Conservation (phyloP, 2,888 invertebrate genomes). For the Acheta domesticus region DNA sequence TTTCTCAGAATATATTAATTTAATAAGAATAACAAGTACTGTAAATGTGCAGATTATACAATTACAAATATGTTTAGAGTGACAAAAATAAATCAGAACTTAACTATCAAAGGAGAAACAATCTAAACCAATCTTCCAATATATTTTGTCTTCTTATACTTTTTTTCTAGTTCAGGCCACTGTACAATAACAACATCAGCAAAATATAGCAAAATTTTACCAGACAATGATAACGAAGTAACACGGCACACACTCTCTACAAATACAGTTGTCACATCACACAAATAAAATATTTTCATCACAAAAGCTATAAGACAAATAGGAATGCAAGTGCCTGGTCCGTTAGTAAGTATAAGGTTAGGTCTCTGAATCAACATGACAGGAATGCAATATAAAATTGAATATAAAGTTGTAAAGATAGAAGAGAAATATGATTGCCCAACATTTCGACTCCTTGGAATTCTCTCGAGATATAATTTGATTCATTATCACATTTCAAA, state of each 20-base stretch:
- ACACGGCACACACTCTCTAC: conserved; percentile 95
- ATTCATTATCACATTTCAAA: conserved; percentile 39
- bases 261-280: conserved; percentile 75
- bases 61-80: too few species aligned
- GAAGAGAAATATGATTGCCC: conserved; percentile 80
- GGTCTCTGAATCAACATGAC: conserved; percentile 68
- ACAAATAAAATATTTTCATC: conserved; percentile 63
- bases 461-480: conserved; percentile 55
- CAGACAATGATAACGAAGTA: conserved; percentile 80
- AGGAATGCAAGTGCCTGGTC: conserved; percentile 95
- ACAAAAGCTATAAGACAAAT: conserved; percentile 76
- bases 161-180: conserved; percentile 74
- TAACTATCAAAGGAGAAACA: too few species aligned
- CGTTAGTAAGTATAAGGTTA: conserved; percentile 84
- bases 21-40: too few species aligned
- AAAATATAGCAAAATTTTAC: conserved; percentile 77
- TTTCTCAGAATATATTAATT: too few species aligned
- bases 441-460: conserved; percentile 84
- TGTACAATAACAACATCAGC: conserved; percentile 88
- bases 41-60: too few species aligned
- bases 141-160: conserved; percentile 67
- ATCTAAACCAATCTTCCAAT: conserved; percentile 61
- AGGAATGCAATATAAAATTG: conserved; percentile 68
- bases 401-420: conserved; percentile 70
- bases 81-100: too few species aligned